phyloP scores from a whole-genome alignment of 2,888 invertebrate genomes.

The Taphrorychus bicolor region DNA sequence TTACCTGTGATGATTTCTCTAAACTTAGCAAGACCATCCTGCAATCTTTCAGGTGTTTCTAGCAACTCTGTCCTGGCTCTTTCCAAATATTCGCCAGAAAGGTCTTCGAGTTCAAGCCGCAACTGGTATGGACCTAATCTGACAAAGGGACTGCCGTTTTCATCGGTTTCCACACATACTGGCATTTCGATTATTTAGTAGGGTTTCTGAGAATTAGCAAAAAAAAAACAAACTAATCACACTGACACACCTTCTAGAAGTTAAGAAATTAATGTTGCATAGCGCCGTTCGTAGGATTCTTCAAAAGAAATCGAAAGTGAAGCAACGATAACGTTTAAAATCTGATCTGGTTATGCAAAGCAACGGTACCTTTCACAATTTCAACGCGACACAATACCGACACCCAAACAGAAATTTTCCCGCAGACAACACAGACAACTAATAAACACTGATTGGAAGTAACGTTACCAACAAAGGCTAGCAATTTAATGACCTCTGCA shows the following conservation, averaged over 20 bases:
- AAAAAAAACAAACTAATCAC: too few relatives aligned
- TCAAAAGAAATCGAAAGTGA: not conserved
- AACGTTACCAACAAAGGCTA: too few relatives aligned
- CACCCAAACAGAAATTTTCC: not conserved
- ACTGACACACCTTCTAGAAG: too few relatives aligned
- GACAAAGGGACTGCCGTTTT: constrained; percentile 67
- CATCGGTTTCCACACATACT: constrained; percentile 55
- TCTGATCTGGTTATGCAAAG: not conserved
- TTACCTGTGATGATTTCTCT: constrained; percentile 67
- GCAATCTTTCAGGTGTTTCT: constrained; percentile 72
- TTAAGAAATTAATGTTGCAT: too few relatives aligned
- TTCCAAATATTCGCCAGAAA: constrained; percentile 65
- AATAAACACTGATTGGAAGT: too few relatives aligned
- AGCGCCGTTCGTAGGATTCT: too few relatives aligned
- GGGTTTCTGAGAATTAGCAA: too few relatives aligned
- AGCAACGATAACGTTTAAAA: too few relatives aligned
- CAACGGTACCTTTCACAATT: not conserved
- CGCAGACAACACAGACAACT: not conserved
- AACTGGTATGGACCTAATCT: constrained; percentile 67
- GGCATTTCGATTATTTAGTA: constrained; percentile 43
- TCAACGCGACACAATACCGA: too few relatives aligned
- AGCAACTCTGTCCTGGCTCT: constrained; percentile 74
- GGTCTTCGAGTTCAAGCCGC: constrained; percentile 68
- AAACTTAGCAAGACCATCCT: constrained; percentile 66
- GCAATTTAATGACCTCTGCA: too few relatives aligned